Conservation (phyloP, 2,888 invertebrate genomes). For the Anticlea derivata region DNA sequence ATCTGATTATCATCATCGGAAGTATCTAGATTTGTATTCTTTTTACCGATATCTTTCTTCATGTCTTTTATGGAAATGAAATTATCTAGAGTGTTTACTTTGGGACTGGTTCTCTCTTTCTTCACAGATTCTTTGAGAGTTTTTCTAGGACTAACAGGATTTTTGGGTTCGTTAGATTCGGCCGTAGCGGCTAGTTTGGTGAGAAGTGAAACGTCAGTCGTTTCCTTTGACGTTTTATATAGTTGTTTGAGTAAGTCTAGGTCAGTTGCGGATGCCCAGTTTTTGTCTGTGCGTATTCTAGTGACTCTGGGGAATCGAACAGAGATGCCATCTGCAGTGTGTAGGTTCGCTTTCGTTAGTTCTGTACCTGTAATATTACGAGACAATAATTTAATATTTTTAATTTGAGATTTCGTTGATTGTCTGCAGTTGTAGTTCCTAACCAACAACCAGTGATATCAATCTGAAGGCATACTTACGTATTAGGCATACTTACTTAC, state of each 20-base stretch:
- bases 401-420: no score
- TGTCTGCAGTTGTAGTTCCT: no score
- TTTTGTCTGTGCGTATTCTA: conserved; percentile 92
- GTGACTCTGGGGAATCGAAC: conserved; percentile 96
- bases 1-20: conserved; percentile 3
- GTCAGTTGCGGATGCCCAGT: conserved; percentile 92
- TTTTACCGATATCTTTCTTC: not conserved
- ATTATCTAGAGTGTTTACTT: conserved; percentile 13
- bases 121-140: conserved; percentile 38
- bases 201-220: conserved; percentile 83
- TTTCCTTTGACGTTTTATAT: conserved; percentile 87
- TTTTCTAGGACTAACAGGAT: conserved; percentile 41
- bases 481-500: no score
- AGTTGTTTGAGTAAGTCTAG: conserved; percentile 88
- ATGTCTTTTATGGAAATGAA: conserved; percentile 16
- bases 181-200: conserved; percentile 71
- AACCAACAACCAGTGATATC: no score
- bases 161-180: conserved; percentile 53
- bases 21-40: conserved; percentile 17
- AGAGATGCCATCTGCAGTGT: conserved; percentile 97
- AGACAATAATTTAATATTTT: not conserved
- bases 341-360: conserved; percentile 90
- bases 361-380: conserved; percentile 84
- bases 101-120: conserved; percentile 15
- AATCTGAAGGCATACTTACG: no score